Evolutionary conservation across 2,113 vertebrate species (phyloP).

Genomic region (Aviceda subcristata): DNA sequence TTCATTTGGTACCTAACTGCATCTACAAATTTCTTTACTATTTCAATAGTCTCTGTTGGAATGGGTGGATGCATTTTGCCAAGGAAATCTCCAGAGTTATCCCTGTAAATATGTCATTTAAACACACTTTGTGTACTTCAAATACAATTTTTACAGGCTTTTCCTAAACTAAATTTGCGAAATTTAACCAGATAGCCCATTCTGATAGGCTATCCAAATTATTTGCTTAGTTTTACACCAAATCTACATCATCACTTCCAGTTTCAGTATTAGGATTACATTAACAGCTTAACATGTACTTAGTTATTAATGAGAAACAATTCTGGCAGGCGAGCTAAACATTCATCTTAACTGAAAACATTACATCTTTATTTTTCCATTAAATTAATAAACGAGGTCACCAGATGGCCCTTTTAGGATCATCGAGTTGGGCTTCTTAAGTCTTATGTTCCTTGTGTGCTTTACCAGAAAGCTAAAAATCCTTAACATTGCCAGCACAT

Average conservation of each 20-base stretch:
- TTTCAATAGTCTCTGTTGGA: background rate
- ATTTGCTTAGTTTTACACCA: background rate
- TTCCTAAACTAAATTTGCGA: background rate
- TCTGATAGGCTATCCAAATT: background rate
- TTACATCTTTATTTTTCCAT: background rate
- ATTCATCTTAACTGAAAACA: background rate
- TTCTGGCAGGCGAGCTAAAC: background rate
- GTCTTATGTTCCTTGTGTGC: background rate
- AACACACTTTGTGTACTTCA: background rate
- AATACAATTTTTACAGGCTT: background rate
- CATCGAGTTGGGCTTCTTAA: background rate
- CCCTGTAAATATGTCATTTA: background rate
- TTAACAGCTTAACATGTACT: background rate
- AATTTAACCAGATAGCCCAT: background rate
- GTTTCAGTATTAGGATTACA: background rate
- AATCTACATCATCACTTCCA: background rate
- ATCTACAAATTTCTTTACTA: background rate
- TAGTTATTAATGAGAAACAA: background rate
- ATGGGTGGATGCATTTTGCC: background rate
- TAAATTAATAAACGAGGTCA: constrained; percentile 39
- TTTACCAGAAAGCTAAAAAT: background rate
- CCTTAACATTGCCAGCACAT: background rate
- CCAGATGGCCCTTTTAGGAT: constrained; percentile 7
- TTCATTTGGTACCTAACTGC: background rate
- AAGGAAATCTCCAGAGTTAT: background rate